These are phyloP conservation scores for Pogonocherus hispidulus DNA, from an alignment of 2,888 invertebrate genomes.

Conservation along the genomic window DNA sequence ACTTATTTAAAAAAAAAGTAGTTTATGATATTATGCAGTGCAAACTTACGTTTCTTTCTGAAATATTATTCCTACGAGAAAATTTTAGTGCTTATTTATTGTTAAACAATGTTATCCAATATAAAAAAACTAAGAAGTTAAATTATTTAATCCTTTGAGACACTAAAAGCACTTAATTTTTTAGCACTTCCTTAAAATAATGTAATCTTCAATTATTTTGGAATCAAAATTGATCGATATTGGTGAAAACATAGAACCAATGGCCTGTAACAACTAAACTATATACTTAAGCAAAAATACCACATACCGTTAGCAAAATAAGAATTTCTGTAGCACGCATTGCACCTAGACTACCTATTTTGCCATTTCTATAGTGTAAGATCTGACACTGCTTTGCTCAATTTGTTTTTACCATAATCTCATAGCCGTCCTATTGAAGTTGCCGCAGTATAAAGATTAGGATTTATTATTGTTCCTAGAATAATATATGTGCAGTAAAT, in stretches of 20 bases:
- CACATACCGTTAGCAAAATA: conserved; percentile 30
- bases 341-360: conserved; percentile 31
- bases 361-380: background rate
- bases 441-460: conserved; percentile 18
- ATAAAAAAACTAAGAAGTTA: too few relatives aligned
- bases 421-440: conserved; percentile 20
- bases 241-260: background rate
- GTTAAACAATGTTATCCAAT: too few relatives aligned
- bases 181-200: too few relatives aligned
- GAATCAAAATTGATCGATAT: too few relatives aligned
- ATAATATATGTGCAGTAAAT: conserved; percentile 5
- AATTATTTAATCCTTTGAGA: too few relatives aligned
- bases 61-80: too few relatives aligned
- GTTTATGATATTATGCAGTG: too few relatives aligned
- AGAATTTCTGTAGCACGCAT: conserved; percentile 28
- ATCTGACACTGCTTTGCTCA: background rate
- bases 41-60: too few relatives aligned
- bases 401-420: conserved; percentile 10
- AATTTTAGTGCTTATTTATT: too few relatives aligned
- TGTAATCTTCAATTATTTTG: too few relatives aligned
- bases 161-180: too few relatives aligned
- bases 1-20: too few relatives aligned
- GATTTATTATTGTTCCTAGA: conserved; percentile 23
- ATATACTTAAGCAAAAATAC: background rate
- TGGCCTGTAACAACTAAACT: background rate